Base-by-base conservation (phyloP, 2,113 vertebrate genomes). In the Spea bombifrons region DNA sequence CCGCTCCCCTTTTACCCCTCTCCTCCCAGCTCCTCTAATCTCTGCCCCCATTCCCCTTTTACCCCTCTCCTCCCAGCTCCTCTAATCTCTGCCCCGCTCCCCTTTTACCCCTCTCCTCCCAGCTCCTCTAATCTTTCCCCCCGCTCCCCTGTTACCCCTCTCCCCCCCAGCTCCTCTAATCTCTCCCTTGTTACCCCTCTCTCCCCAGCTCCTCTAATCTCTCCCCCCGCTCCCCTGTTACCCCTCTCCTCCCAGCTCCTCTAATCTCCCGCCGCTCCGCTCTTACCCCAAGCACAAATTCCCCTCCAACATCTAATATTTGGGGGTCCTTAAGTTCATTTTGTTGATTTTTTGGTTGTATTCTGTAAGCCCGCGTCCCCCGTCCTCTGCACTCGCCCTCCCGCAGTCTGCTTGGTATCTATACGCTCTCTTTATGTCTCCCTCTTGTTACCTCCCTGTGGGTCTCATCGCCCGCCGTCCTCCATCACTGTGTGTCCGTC, bases 301-400 rank as follows among this genome's bases (percentile, higher is more conserved):
- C 64, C 7, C 1, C 1, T n/a, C 2, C 10, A 53, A 53, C 2
- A 7, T 2, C 2, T 53, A 2, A 30, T 30, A 30, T 30, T 30
- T 30, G 30, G 30, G 30, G 30, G 30, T 30, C 30, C 30, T 30
- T 30, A 30, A 1, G 30, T 30, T 30, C 1, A 30, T 30, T 30
- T 30, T 30, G 9, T 52, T 52, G 6, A 52, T 6, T 52, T 6
- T 52, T 52, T 52, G 50, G 6, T 7, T 52, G 50, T 1, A 52
- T 52, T 52, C 9, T 52, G 50, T 52, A 30, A 30, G 50, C 50
- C 2, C 50, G 9, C 9, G 57, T 30, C 57, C 5, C 4, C 5
- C 15, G n/a, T 9, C 15, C 73, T 75, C 73, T 66, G 73, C 64
- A 75, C 63, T 63, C 49, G 12, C 73, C 73, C 43, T 55, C 59